Base-by-base conservation (phyloP, 2,888 invertebrate genomes). In the Torymus aiolomorphi region DNA sequence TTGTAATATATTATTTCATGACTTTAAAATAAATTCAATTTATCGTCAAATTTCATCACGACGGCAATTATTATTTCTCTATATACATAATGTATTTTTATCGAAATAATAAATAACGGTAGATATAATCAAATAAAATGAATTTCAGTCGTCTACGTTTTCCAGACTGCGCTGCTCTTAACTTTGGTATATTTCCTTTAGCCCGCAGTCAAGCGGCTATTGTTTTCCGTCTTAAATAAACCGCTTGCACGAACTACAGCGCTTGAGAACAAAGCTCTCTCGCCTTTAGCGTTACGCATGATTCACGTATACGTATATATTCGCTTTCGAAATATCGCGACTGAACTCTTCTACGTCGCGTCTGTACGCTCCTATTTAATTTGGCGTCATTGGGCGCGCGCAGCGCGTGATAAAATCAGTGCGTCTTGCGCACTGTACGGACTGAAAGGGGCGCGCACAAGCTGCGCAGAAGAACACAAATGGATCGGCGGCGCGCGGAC, bases 381-480 rank as follows among this genome's bases (percentile, higher is more conserved):
- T 57, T 18, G 13, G 10, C 51, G 51, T 59, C 14, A 12, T n/a
- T 5, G 31, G 31, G 57, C 42, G 42, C 54, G 57, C 4, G 49
- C 24, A 24, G 24, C 61, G 57, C 52, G 24, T 20, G 72, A 72
- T 72, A 72, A 72, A 52, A 72, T 72, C 72, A 67, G 24, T 2
- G 54, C 31, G 56, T 11, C 31, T n/a, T 11, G 57, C 12, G 24
- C 12, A 12, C 49, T n/a, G n/a, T n/a, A n/a, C 1, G 10, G 61
- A 57, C 52, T 72, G 52, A 52, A 62, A 62, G 52, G 31, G 24
- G 16, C 24, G 24, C 24, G 24, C 24, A 3, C 24, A 2, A 24
- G n/a, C n/a, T 24, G 24, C 24, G 24, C 16, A 5, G 57, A 57
- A 2, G 57, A 54, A 59, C 61, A 57, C 49, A 49, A 24, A 18